These are phyloP conservation scores for Pocillopora verrucosa DNA, from an alignment of 64 coral and sea anemone genomes.

Conservation along the genomic window DNA sequence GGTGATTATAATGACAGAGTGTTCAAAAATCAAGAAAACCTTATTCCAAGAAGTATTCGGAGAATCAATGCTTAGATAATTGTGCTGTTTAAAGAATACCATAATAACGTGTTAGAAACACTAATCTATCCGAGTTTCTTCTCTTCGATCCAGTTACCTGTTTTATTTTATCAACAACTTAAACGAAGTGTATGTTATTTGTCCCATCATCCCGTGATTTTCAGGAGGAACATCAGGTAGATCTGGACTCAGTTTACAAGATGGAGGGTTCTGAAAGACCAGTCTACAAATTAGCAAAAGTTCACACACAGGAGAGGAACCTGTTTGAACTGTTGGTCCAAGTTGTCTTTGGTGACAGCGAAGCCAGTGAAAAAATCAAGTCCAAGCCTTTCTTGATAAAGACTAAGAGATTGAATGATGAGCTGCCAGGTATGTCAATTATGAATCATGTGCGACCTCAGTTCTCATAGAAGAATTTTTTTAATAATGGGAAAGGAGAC, in stretches of 20 bases:
- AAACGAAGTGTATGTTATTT: too few species aligned
- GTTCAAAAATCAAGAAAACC: too few species aligned
- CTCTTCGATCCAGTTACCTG: too few species aligned
- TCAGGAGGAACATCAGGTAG: slow-evolving; percentile 45
- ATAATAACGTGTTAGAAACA: too few species aligned
- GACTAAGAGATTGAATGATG: slow-evolving; percentile 58
- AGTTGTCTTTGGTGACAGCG: slow-evolving; percentile 34
- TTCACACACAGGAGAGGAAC: slow-evolving; percentile 81
- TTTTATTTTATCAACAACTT: too few species aligned
- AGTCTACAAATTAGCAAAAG: slow-evolving; percentile 89
- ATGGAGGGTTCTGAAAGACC: slow-evolving; percentile 51
- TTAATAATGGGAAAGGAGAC: too few species aligned
- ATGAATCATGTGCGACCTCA: too few species aligned
- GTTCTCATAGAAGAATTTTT: too few species aligned
- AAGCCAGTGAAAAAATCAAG: slow-evolving; percentile 57
- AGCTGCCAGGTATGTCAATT: slow-evolving; percentile 42
- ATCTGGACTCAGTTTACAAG: slow-evolving; percentile 85
- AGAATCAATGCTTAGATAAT: too few species aligned
- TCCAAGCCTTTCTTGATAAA: slow-evolving; percentile 80
- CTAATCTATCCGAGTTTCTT: slow-evolving; percentile 19
- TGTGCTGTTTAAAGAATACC: too few species aligned
- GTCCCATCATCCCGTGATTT: background rate
- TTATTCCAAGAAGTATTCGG: too few species aligned
- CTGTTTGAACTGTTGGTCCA: slow-evolving; percentile 73
- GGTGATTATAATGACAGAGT: too few species aligned